Evolutionary conservation across 2,797 vertebrate genomes (phyloP).

Genomic region (Brotula barbata): DNA sequence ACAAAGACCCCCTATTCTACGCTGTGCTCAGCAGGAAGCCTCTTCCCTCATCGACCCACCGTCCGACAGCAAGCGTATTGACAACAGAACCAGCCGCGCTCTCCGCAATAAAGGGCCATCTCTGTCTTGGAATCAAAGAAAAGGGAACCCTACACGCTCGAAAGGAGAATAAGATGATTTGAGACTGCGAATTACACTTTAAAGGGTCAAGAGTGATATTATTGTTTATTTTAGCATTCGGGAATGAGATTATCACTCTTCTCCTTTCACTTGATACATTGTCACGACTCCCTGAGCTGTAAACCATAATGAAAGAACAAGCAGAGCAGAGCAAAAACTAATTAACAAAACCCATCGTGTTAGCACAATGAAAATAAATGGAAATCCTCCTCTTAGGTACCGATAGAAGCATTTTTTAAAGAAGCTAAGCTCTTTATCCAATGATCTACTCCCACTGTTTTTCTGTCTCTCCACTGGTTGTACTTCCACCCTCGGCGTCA

Average conservation of each 20-base stretch:
- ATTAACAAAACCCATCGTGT: background rate
- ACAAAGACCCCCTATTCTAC: slow-evolving; percentile 73
- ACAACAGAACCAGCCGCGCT: slow-evolving; percentile 41
- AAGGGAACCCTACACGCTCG: slow-evolving; percentile 16
- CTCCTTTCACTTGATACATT: slow-evolving; percentile 1
- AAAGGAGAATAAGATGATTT: slow-evolving; percentile 14
- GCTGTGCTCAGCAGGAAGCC: slow-evolving; percentile 65
- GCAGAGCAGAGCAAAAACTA: background rate
- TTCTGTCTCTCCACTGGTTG: slow-evolving; percentile 43
- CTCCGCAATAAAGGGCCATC: slow-evolving; percentile 50
- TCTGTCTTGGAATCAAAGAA: slow-evolving; percentile 24
- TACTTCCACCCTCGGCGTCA: slow-evolving; percentile 56
- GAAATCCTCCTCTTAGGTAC: slow-evolving; percentile 43
- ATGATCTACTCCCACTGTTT: slow-evolving; percentile 21
- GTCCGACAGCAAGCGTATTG: slow-evolving; percentile 63
- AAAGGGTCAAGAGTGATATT: background rate
- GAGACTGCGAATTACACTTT: background rate
- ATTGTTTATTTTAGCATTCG: background rate
- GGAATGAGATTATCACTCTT: slow-evolving; percentile 15
- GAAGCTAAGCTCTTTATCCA: slow-evolving; percentile 41
- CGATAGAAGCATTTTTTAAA: slow-evolving; percentile 43
- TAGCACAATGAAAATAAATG: slow-evolving; percentile 20
- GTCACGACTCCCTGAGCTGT: slow-evolving; percentile 29
- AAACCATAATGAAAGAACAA: slow-evolving; percentile 31
- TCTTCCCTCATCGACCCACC: slow-evolving; percentile 55